These are phyloP conservation scores for Reticulitermes speratus DNA, from an alignment of 1,140 invertebrate genomes.

Conservation along the genomic window DNA sequence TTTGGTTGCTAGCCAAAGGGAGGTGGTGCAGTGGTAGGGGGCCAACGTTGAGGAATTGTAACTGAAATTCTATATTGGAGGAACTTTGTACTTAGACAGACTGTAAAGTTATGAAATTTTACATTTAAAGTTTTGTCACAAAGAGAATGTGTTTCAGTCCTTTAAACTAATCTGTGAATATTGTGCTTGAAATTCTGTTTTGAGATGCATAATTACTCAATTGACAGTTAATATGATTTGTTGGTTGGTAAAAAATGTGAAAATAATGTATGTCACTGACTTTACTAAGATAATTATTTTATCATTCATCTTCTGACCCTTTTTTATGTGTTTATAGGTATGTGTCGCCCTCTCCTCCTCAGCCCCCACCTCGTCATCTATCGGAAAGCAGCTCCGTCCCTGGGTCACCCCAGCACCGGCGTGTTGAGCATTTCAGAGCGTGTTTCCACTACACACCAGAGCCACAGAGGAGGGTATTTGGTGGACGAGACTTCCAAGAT, in stretches of 20 bases:
- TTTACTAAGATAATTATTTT: conserved; percentile 3
- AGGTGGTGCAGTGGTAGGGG: too few relatives aligned
- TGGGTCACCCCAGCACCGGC: conserved; percentile 65
- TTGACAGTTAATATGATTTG: conserved; percentile 32
- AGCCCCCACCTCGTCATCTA: conserved; percentile 57
- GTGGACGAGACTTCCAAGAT: conserved; percentile 28
- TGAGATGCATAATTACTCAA: too few relatives aligned
- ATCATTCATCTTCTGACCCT: too few relatives aligned
- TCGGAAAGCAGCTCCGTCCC: conserved; percentile 68
- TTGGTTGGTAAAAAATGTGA: neutral
- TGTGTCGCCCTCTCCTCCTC: conserved; percentile 65
- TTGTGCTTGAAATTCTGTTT: too few relatives aligned
- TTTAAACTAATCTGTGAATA: too few relatives aligned
- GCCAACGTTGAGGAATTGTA: too few relatives aligned
- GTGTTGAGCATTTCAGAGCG: conserved; percentile 45
- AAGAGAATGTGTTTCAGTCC: too few relatives aligned
- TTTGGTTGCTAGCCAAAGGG: too few relatives aligned
- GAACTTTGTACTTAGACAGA: too few relatives aligned
- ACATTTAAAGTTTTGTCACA: too few relatives aligned
- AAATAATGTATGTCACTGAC: conserved; percentile 21
- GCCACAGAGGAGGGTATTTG: conserved; percentile 64
- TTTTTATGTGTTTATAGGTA: conserved; percentile 49
- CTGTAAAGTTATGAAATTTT: too few relatives aligned
- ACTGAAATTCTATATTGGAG: too few relatives aligned
- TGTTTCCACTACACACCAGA: conserved; percentile 71